Conservation (phyloP, 92 coral and sea anemone genomes). For the Meandrina meandrites region DNA sequence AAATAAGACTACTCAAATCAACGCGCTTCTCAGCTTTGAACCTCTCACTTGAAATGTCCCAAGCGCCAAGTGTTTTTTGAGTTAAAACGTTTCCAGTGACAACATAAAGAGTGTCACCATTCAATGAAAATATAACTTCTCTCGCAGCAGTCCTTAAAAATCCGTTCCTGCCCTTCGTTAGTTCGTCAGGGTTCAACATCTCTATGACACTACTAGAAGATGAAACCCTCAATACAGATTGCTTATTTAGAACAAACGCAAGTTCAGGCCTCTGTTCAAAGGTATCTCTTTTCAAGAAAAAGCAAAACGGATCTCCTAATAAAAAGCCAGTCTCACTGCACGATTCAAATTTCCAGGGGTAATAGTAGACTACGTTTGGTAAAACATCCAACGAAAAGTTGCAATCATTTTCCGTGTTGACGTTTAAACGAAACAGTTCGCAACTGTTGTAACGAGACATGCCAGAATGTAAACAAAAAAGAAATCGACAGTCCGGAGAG, state of each 20-base stretch:
- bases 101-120: conserved; percentile 2
- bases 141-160: neutral
- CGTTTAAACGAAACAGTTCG: neutral
- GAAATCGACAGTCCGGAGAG: neutral
- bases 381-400: neutral
- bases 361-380: neutral
- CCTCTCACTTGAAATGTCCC: neutral
- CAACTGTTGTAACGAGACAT: too few relatives aligned
- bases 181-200: neutral
- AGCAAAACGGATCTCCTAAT: conserved; percentile 15
- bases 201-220: neutral
- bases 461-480: neutral
- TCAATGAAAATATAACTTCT: neutral
- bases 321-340: conserved; percentile 1
- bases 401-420: neutral
- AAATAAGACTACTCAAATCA: neutral
- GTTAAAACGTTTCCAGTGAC: neutral
- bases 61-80: neutral
- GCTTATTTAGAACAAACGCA: conserved; percentile 6
- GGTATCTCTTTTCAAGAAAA: too few relatives aligned
- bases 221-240: neutral
- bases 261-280: neutral
- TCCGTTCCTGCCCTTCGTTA: neutral
- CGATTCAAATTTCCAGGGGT: neutral
- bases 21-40: too few relatives aligned